Evolutionary conservation across 2,113 vertebrate species (phyloP).

Genomic region (Cyanoramphus novaezelandiae): DNA sequence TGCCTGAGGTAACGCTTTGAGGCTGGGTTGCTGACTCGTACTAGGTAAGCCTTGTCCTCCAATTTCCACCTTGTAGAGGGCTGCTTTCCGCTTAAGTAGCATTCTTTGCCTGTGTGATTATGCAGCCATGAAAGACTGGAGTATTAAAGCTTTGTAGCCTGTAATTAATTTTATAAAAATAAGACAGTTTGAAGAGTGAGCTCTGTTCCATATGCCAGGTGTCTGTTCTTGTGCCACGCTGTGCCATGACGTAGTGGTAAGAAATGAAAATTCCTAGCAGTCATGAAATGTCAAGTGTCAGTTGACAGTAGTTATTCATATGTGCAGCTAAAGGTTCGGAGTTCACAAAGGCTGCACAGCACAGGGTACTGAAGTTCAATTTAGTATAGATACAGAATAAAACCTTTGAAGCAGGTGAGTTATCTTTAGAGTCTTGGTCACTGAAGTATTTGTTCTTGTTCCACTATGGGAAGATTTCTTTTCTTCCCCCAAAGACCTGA

Average conservation of each 20-base stretch:
- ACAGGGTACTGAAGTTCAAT: not conserved
- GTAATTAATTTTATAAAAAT: not conserved
- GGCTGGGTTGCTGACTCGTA: not conserved
- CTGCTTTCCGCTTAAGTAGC: not conserved
- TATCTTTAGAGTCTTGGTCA: not conserved
- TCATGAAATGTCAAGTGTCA: not conserved
- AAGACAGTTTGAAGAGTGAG: not conserved
- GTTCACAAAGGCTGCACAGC: not conserved
- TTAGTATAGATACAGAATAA: not conserved
- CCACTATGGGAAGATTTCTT: not conserved
- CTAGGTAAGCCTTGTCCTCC: not conserved
- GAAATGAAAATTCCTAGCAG: not conserved
- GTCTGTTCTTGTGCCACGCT: not conserved
- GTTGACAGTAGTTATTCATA: not conserved
- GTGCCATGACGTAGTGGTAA: fast-evolving
- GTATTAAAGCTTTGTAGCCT: not conserved
- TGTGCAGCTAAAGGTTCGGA: not conserved
- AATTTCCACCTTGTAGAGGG: fast-evolving
- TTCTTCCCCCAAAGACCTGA: not conserved
- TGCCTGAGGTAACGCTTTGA: not conserved
- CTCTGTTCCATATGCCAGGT: not conserved
- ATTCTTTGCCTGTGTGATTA: not conserved
- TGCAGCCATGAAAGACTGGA: not conserved
- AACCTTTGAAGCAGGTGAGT: not conserved
- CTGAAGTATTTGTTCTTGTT: not conserved